These are phyloP conservation scores for Metopolophium dirhodum DNA, from an alignment of 1,140 invertebrate genomes.

Conservation along the genomic window DNA sequence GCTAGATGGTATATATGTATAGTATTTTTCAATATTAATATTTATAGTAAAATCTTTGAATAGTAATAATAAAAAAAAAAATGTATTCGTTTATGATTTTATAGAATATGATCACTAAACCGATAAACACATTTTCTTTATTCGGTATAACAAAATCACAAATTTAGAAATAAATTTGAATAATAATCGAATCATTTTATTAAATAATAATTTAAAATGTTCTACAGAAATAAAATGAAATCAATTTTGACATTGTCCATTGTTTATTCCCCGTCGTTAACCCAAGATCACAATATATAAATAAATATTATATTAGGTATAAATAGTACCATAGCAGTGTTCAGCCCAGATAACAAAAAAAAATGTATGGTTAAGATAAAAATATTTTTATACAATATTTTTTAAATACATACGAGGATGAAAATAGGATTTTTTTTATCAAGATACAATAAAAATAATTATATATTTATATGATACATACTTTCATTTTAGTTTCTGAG, in stretches of 20 bases:
- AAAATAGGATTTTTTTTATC: neutral
- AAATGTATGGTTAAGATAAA: neutral
- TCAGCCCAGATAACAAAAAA: neutral
- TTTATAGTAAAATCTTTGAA: conserved; percentile 9
- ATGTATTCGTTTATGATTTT: neutral
- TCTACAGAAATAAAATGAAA: neutral
- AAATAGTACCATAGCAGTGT: neutral
- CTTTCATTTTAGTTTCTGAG: no score
- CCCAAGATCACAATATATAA: neutral
- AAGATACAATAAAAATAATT: no score
- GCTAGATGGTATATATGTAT: neutral
- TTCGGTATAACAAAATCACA: neutral
- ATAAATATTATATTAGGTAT: neutral
- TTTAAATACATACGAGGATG: neutral
- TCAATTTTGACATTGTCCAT: neutral
- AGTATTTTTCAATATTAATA: neutral
- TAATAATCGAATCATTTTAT: neutral
- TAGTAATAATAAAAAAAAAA: neutral
- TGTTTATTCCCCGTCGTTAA: neutral
- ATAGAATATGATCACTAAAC: neutral
- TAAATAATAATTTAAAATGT: neutral
- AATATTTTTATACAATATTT: neutral
- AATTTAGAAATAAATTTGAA: neutral
- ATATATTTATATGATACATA: no score
- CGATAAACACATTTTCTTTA: neutral